Evolutionary conservation across 2,888 invertebrate genomes (phyloP).

Genomic region (Nomada ruficornis): DNA sequence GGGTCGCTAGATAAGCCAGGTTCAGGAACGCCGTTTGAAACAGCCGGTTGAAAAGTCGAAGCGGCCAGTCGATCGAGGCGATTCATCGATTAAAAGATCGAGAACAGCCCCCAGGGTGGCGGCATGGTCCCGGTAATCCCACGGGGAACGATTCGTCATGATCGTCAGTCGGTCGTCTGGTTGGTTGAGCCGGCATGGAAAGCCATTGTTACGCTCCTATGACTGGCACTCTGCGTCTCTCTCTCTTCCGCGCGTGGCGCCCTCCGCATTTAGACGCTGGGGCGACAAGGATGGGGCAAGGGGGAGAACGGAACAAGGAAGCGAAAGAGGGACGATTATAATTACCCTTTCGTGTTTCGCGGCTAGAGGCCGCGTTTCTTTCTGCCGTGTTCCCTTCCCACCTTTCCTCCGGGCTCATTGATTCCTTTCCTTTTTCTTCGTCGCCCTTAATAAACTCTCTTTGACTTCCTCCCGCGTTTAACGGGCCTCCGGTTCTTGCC

Average conservation of each 20-base stretch:
- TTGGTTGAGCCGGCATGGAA: constrained; percentile 75
- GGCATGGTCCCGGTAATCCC: constrained; percentile 59
- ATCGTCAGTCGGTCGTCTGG: constrained; percentile 72
- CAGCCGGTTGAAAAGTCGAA: background rate
- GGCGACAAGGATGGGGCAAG: constrained; percentile 33
- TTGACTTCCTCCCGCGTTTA: constrained; percentile 19
- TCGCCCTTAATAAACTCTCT: constrained; percentile 33
- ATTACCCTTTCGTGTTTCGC: constrained; percentile 66
- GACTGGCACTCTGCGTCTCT: constrained; percentile 68
- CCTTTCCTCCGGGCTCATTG: constrained; percentile 29
- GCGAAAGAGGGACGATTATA: constrained; percentile 63
- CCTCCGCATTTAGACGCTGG: constrained; percentile 51
- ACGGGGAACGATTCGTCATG: constrained; percentile 71
- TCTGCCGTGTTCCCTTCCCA: constrained; percentile 13
- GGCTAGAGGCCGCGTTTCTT: constrained; percentile 42
- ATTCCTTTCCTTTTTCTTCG: constrained; percentile 25
- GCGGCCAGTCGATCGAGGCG: too few species aligned
- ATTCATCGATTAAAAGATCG: constrained; percentile 27
- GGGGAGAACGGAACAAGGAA: constrained; percentile 24
- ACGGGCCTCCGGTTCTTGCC: constrained; percentile 1
- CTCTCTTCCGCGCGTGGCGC: constrained; percentile 52
- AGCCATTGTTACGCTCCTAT: constrained; percentile 79
- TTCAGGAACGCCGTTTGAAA: background rate
- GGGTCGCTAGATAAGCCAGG: too few species aligned
- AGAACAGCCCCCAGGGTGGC: constrained; percentile 32